Conservation (phyloP, 92 coral and sea anemone genomes). For the Paramuricea clavata region DNA sequence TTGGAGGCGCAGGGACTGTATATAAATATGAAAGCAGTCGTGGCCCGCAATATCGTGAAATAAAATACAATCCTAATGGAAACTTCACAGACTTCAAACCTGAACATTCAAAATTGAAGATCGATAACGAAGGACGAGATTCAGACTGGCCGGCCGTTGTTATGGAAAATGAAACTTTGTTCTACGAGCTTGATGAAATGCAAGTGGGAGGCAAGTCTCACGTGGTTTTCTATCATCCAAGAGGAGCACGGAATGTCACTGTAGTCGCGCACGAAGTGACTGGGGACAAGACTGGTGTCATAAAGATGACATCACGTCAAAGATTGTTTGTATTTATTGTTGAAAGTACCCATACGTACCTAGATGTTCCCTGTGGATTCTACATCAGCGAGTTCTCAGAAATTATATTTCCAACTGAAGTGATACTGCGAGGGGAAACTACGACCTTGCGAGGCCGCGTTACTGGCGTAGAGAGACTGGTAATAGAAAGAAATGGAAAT, state of each 20-base stretch:
- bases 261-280: constrained; percentile 95
- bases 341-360: constrained; percentile 95
- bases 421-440: constrained; percentile 88
- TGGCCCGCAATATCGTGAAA: constrained; percentile 98
- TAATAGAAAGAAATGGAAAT: constrained; percentile 85
- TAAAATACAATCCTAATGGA: constrained; percentile 81
- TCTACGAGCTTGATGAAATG: constrained; percentile 96
- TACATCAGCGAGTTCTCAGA: constrained; percentile 87
- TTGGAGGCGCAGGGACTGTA: constrained; percentile 97
- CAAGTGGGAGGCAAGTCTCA: constrained; percentile 89
- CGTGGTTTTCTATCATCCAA: constrained; percentile 87
- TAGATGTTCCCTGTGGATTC: constrained; percentile 98
- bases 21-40: constrained; percentile 98
- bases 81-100: constrained; percentile 91
- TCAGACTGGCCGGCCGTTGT: constrained; percentile 85
- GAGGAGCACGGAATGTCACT: constrained; percentile 88
- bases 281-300: constrained; percentile 94
- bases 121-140: constrained; percentile 82
- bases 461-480: constrained; percentile 92
- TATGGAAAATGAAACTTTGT: constrained; percentile 87
- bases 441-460: constrained; percentile 87
- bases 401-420: constrained; percentile 94
- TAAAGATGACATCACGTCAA: constrained; percentile 83
- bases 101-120: constrained; percentile 89
- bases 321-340: constrained; percentile 86